These are phyloP conservation scores for Phanerotoma sp. DNA, from an alignment of 2,888 invertebrate genomes.

Conservation along the genomic window DNA sequence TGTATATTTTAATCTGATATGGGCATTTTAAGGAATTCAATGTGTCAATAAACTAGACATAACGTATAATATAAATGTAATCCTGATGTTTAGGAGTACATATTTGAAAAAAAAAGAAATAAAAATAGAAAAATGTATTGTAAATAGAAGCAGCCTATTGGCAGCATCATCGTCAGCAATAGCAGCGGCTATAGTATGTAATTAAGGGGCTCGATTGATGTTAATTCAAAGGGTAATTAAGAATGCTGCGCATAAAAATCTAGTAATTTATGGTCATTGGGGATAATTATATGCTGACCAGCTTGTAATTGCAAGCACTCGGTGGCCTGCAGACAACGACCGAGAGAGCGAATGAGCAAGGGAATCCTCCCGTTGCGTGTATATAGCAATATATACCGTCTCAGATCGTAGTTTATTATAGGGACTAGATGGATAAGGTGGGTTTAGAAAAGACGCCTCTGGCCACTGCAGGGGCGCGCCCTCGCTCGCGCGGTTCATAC, in stretches of 20 bases:
- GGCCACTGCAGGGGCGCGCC: slow-evolving; percentile 40
- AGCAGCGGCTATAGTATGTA: slow-evolving; percentile 46
- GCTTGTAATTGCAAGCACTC: slow-evolving; percentile 56
- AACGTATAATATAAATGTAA: too few relatives aligned
- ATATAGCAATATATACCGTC: slow-evolving; percentile 38
- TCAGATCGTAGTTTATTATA: slow-evolving; percentile 56
- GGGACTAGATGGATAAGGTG: slow-evolving; percentile 50
- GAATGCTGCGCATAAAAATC: slow-evolving; percentile 58
- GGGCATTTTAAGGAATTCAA: too few relatives aligned
- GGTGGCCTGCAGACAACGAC: slow-evolving; percentile 13
- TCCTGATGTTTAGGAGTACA: too few relatives aligned
- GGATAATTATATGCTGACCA: slow-evolving; percentile 58
- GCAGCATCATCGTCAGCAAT: slow-evolving; percentile 34
- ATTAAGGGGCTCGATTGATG: slow-evolving; percentile 58
- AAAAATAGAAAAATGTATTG: background rate
- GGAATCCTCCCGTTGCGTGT: slow-evolving; percentile 4
- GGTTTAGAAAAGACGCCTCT: slow-evolving; percentile 46
- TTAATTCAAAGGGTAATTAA: slow-evolving; percentile 59
- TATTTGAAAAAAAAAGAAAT: too few relatives aligned
- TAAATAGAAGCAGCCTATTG: slow-evolving; percentile 30
- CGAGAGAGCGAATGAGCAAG: slow-evolving; percentile 8
- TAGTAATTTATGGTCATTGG: slow-evolving; percentile 58
- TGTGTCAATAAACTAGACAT: too few relatives aligned
- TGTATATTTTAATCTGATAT: too few relatives aligned
- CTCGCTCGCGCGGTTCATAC: slow-evolving; percentile 22